These are phyloP conservation scores for Leptodactylus fallax DNA, from an alignment of 2,797 vertebrate genomes.

Conservation along the genomic window DNA sequence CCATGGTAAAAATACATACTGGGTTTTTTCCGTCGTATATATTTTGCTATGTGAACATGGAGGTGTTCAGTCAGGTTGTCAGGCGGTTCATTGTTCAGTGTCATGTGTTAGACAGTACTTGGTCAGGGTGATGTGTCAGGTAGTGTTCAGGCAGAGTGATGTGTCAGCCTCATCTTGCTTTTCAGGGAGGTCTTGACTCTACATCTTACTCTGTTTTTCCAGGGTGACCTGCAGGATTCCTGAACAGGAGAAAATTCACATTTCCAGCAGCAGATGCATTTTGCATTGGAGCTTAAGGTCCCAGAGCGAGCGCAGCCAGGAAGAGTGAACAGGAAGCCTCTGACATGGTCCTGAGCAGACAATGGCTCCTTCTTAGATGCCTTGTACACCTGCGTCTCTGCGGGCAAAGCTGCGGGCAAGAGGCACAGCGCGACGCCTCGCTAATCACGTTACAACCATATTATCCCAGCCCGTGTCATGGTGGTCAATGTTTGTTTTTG, in stretches of 20 bases:
- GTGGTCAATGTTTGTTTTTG: constrained; percentile 67
- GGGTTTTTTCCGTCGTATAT: no score
- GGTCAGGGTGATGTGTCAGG: neutral
- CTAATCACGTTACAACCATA: constrained; percentile 61
- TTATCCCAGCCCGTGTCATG: constrained; percentile 64
- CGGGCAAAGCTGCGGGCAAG: constrained; percentile 56
- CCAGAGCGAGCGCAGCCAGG: constrained; percentile 52
- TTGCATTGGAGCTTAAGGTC: constrained; percentile 40
- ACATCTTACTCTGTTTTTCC: constrained; percentile 39
- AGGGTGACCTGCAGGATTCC: constrained; percentile 54
- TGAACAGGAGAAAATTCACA: constrained; percentile 32
- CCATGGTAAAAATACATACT: no score
- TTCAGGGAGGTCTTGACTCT: constrained; percentile 56
- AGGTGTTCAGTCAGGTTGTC: neutral
- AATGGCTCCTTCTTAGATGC: constrained; percentile 46
- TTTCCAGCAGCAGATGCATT: constrained; percentile 57
- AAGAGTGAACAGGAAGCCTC: constrained; percentile 51
- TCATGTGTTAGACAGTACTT: neutral
- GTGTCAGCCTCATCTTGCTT: constrained; percentile 17
- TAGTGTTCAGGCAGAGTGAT: neutral
- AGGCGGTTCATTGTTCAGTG: neutral
- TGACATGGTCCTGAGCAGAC: constrained; percentile 33
- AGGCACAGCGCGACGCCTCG: constrained; percentile 30
- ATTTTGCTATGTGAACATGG: no score
- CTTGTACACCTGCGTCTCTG: constrained; percentile 54